These are phyloP conservation scores for Brachionus rubens DNA, from an alignment of 1,140 invertebrate species.

Conservation along the genomic window DNA sequence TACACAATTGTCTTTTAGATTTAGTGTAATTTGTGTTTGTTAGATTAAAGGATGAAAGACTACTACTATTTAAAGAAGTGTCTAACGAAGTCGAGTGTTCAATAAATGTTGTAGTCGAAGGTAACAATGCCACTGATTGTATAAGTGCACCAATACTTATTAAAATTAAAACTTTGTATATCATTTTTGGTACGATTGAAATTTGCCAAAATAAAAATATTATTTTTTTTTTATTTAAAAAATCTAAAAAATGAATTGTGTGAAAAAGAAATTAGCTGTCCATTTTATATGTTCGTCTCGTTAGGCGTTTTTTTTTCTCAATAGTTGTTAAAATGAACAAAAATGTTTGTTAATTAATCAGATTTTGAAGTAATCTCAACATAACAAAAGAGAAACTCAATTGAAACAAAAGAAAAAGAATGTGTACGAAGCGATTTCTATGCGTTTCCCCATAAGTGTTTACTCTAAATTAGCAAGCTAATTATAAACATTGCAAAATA, in stretches of 20 bases:
- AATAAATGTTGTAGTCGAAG: background rate
- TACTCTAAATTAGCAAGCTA: constrained; percentile 16
- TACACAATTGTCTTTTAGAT: constrained; percentile 34
- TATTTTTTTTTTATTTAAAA: too few relatives aligned
- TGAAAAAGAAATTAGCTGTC: background rate
- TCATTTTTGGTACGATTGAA: too few relatives aligned
- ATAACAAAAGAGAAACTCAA: background rate
- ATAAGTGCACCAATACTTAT: too few relatives aligned
- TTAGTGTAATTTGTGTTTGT: background rate
- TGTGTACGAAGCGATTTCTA: too few relatives aligned
- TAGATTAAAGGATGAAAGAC: background rate
- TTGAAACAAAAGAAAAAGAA: too few relatives aligned
- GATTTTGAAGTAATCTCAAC: constrained; percentile 14
- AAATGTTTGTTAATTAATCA: constrained; percentile 31
- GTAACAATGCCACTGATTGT: background rate
- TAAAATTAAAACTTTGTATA: too few relatives aligned
- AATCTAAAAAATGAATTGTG: too few relatives aligned
- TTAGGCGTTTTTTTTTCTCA: background rate
- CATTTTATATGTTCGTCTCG: background rate
- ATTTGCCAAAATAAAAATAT: too few relatives aligned
- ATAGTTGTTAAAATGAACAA: background rate
- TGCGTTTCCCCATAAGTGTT: constrained; percentile 7
- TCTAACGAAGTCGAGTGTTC: background rate
- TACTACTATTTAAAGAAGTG: background rate
- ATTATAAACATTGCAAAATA: background rate